Conservation (phyloP, 2,113 vertebrate genomes). For the Copsychus sechellarum region DNA sequence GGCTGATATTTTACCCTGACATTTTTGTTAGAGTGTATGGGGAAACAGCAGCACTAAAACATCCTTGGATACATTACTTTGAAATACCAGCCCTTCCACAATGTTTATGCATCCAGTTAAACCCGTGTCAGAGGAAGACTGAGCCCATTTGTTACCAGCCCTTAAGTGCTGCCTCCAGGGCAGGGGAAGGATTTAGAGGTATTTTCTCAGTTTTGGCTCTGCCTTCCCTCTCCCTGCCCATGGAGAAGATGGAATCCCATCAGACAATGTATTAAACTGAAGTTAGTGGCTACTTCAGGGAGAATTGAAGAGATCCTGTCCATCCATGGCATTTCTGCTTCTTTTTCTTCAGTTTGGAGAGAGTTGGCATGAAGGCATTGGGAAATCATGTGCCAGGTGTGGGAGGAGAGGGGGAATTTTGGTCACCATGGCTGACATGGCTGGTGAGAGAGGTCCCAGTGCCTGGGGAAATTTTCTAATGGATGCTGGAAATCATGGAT, state of each 20-base stretch:
- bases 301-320: not conserved
- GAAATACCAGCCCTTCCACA: not conserved
- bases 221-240: not conserved
- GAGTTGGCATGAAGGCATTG: not conserved
- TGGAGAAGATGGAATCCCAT: not conserved
- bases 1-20: not conserved
- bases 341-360: not conserved
- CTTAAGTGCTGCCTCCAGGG: not conserved
- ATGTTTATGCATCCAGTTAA: not conserved
- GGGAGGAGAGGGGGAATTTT: not conserved
- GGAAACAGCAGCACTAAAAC: not conserved
- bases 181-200: not conserved
- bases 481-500: not conserved
- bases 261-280: not conserved
- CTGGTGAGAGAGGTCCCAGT: not conserved
- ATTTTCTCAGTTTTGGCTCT: not conserved
- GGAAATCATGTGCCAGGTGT: fast-evolving
- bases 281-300: not conserved
- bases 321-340: not conserved
- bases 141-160: not conserved
- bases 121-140: not conserved
- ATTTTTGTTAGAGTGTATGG: not conserved
- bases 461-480: not conserved
- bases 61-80: not conserved
- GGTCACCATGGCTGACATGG: fast-evolving